These are phyloP conservation scores for Actias luna DNA, from an alignment of 2,888 invertebrate genomes.

Conservation along the genomic window DNA sequence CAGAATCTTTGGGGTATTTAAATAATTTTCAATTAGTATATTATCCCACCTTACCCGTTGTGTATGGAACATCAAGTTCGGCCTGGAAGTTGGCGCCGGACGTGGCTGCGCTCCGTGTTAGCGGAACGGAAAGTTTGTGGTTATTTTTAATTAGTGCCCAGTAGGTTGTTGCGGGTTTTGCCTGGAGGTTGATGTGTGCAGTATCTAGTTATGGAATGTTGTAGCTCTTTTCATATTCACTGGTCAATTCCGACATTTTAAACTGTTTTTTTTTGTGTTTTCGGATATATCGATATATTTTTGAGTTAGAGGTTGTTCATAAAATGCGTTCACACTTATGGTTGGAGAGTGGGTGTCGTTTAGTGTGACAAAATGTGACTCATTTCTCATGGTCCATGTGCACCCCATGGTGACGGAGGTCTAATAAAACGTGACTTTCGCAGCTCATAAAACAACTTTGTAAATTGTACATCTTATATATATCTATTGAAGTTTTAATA, in stretches of 20 bases:
- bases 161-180: slow-evolving; percentile 13
- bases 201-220: background rate
- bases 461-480: too few relatives aligned
- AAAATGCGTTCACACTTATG: too few relatives aligned
- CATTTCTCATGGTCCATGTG: too few relatives aligned
- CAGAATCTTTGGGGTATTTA: background rate
- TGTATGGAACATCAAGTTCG: slow-evolving; percentile 1
- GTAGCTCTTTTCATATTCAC: background rate
- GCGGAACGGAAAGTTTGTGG: slow-evolving; percentile 39
- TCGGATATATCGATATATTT: too few relatives aligned
- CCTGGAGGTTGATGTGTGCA: background rate
- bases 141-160: slow-evolving; percentile 44
- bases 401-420: too few relatives aligned
- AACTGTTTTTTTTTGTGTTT: background rate
- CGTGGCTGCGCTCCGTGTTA: slow-evolving; percentile 39
- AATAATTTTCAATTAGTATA: background rate
- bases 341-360: too few relatives aligned
- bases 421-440: too few relatives aligned
- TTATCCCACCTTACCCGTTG: background rate
- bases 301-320: too few relatives aligned
- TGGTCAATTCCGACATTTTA: background rate
- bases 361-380: too few relatives aligned
- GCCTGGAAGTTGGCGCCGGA: slow-evolving; percentile 37
- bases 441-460: too few relatives aligned
- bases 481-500: too few relatives aligned